A percentile compares a stretch with the other conserved stretches of the same genome.
Conservation (phyloP, 2,888 invertebrate genomes). For the Galeopsomyia nigrocyanea region DNA sequence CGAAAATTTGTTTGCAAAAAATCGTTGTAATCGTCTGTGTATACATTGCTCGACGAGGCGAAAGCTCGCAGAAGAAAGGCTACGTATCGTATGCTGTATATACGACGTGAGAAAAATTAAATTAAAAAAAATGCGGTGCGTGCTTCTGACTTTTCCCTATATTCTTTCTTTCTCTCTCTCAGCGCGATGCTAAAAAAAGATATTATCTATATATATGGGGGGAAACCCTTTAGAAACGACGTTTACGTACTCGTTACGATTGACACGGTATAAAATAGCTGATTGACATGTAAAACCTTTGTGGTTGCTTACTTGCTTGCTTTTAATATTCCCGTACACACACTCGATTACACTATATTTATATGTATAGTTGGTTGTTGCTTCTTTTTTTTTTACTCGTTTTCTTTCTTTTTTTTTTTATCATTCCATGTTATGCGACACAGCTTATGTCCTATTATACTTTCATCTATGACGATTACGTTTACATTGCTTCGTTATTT, state of each 20-base stretch:
- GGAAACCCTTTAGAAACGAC: constrained; percentile 32
- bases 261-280: constrained; percentile 60
- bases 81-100: too few species aligned
- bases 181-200: neutral
- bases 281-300: constrained; percentile 58
- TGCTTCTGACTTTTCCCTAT: neutral
- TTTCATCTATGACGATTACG: constrained; percentile 46
- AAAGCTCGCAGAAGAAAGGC: too few species aligned
- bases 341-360: constrained; percentile 19
- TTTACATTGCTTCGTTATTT: constrained; percentile 47
- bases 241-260: constrained; percentile 38
- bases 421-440: constrained; percentile 46
- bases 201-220: neutral
- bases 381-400: constrained; percentile 24
- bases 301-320: constrained; percentile 28
- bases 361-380: constrained; percentile 14
- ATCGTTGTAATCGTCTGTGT: constrained; percentile 25
- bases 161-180: too few species aligned
- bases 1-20: constrained; percentile 30
- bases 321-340: constrained; percentile 16
- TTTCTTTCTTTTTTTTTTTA: constrained; percentile 32
- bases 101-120: neutral
- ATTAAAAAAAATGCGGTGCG: constrained; percentile 1
- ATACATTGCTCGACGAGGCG: constrained; percentile 9
- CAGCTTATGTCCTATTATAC: constrained; percentile 46